These are phyloP conservation scores for Falco novaeseelandiae DNA, from an alignment of 2,797 vertebrate species.

Conservation along the genomic window DNA sequence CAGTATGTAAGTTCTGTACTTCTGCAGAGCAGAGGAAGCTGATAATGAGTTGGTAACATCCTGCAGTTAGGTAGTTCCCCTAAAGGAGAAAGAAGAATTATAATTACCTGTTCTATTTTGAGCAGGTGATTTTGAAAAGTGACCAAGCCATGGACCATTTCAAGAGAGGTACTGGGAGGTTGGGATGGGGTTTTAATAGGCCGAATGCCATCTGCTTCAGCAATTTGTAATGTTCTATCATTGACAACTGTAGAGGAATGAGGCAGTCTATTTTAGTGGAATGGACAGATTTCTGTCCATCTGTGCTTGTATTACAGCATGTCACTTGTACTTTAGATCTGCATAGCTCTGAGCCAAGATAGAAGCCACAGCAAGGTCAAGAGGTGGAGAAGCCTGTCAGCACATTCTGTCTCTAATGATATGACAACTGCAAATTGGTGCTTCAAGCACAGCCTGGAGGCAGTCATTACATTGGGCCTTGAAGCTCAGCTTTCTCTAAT, in stretches of 20 bases:
- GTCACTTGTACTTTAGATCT: constrained; percentile 81
- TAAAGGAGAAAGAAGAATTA: background rate
- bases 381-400: constrained; percentile 77
- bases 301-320: constrained; percentile 79
- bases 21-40: background rate
- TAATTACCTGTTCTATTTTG: constrained; percentile 15
- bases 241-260: constrained; percentile 76
- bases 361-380: constrained; percentile 77
- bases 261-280: constrained; percentile 73
- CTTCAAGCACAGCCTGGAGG: constrained; percentile 63
- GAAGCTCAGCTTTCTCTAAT: constrained; percentile 55
- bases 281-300: constrained; percentile 87
- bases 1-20: background rate
- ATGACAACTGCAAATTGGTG: constrained; percentile 73
- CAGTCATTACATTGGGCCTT: constrained; percentile 65
- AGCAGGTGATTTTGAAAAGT: constrained; percentile 34
- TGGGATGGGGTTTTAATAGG: constrained; percentile 62
- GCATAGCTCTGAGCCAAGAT: constrained; percentile 75
- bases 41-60: background rate
- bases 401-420: constrained; percentile 72
- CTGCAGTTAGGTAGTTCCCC: background rate
- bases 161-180: constrained; percentile 47
- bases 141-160: constrained; percentile 43
- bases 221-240: constrained; percentile 80
- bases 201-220: constrained; percentile 78